Conservation (phyloP, 53 echinoderm and acorn worm species). For the Echinometra lucunter region DNA sequence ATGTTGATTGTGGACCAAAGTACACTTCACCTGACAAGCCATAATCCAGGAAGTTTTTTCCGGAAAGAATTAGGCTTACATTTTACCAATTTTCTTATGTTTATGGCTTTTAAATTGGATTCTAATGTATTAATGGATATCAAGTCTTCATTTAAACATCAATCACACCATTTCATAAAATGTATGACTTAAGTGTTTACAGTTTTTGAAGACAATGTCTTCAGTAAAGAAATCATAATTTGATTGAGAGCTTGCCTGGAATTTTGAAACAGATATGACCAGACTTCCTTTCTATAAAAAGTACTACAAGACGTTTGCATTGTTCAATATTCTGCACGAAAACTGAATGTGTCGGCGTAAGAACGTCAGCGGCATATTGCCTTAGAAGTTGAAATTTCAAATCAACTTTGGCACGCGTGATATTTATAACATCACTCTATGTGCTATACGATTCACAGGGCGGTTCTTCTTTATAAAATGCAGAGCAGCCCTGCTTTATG, state of each 20-base stretch:
- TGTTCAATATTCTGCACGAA: neutral
- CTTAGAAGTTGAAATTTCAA: neutral
- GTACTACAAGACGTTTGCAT: neutral
- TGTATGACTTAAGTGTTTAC: neutral
- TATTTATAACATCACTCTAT: neutral
- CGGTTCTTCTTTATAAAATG: neutral
- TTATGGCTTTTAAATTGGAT: neutral
- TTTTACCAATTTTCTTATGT: neutral
- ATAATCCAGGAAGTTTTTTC: too few relatives aligned
- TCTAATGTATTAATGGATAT: neutral
- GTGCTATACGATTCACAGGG: neutral
- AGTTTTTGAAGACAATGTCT: neutral
- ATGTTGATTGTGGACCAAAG: too few relatives aligned
- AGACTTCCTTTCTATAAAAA: neutral
- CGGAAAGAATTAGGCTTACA: neutral
- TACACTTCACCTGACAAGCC: too few relatives aligned
- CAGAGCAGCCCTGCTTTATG: neutral
- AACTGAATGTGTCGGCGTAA: neutral
- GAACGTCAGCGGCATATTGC: neutral
- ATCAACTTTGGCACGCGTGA: neutral
- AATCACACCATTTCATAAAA: neutral
- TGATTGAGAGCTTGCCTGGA: neutral
- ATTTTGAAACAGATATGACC: neutral
- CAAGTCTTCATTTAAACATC: neutral
- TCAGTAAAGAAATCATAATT: neutral